Evolutionary conservation across 1,140 invertebrate species (phyloP).

Genomic region (Rhynchophorus ferrugineus): DNA sequence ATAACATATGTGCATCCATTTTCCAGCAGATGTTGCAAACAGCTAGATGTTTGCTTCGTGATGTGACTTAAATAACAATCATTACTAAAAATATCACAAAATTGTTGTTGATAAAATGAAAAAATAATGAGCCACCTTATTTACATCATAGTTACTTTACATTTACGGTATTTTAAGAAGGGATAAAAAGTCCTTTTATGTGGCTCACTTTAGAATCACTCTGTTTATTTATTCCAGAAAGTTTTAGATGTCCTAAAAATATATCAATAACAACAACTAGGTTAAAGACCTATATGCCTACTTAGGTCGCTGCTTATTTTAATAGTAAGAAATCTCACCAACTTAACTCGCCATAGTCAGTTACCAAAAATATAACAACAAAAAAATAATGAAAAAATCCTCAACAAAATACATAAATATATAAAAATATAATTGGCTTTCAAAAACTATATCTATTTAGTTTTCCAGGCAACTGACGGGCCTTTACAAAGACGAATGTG

Average conservation of each 20-base stretch:
- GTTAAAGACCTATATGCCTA: constrained; percentile 15
- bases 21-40: constrained; percentile 32
- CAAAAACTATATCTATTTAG: constrained; percentile 12
- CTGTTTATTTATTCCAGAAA: constrained; percentile 33
- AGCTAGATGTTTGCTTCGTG: constrained; percentile 35
- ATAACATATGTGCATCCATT: constrained; percentile 19
- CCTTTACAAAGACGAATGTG: constrained; percentile 15
- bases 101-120: constrained; percentile 43
- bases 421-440: constrained; percentile 34
- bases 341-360: constrained; percentile 29
- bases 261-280: constrained; percentile 31
- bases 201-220: constrained; percentile 34
- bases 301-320: constrained; percentile 25
- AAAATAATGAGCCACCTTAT: constrained; percentile 39
- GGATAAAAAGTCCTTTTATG: constrained; percentile 30
- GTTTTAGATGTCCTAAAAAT: constrained; percentile 31
- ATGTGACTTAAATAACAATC: constrained; percentile 42
- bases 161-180: neutral
- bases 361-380: constrained; percentile 28
- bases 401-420: constrained; percentile 33
- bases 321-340: constrained; percentile 33
- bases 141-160: constrained; percentile 23
- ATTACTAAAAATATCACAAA: constrained; percentile 44
- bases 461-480: constrained; percentile 32
- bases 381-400: constrained; percentile 25